Conservation (phyloP, 2,888 invertebrate species). For the Trilocha varians region DNA sequence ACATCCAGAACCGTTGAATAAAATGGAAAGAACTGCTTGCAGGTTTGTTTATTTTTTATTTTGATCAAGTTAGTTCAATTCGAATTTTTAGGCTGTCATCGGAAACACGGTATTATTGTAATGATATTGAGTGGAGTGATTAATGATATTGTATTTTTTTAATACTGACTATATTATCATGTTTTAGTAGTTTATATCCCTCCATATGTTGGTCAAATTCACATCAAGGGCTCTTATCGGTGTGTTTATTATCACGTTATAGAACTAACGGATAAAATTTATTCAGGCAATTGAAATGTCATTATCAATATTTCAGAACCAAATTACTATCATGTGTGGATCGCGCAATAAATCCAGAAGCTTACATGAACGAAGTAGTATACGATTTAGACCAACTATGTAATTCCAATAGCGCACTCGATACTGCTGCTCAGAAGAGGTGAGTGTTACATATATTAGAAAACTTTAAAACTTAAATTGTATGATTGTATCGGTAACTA, state of each 20-base stretch:
- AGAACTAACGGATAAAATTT: neutral
- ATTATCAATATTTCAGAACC: constrained; percentile 38
- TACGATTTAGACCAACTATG: constrained; percentile 78
- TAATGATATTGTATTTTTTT: no score
- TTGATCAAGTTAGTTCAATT: no score
- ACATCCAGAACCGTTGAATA: constrained; percentile 75
- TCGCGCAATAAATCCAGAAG: constrained; percentile 75
- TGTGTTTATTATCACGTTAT: neutral
- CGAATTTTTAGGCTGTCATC: no score
- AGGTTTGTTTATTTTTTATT: constrained; percentile 32
- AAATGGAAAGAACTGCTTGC: constrained; percentile 62
- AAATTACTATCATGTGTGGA: constrained; percentile 79
- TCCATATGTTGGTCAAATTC: no score
- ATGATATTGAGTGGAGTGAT: no score
- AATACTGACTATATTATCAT: no score
- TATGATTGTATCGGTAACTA: no score
- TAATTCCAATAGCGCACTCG: constrained; percentile 18
- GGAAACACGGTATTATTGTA: no score
- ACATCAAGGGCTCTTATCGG: neutral
- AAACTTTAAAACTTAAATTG: no score
- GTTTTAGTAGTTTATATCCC: no score
- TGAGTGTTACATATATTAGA: no score
- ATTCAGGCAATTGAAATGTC: no score
- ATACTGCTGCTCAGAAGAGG: constrained; percentile 41
- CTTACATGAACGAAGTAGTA: constrained; percentile 75